Evolutionary conservation across 1,140 invertebrate genomes (phyloP).

Genomic region (Pseudomyrmex flavicornis): DNA sequence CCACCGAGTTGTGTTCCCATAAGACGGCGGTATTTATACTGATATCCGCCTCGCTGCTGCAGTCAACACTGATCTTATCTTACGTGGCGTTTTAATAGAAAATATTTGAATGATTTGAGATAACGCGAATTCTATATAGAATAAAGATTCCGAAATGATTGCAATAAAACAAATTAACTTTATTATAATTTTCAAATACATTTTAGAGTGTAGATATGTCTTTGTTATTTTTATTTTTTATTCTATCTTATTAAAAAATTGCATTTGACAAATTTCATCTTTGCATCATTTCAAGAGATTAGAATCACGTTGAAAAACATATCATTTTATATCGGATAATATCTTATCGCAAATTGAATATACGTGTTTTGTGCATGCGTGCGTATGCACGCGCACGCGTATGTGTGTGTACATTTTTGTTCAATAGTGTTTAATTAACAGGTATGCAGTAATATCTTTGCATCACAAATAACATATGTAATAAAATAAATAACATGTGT

Average conservation of each 20-base stretch:
- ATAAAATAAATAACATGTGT: no score
- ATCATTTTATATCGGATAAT: neutral
- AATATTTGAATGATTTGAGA: constrained; percentile 12
- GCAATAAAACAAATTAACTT: neutral
- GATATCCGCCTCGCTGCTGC: constrained; percentile 1
- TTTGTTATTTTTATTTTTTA: no score
- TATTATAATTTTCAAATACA: no score
- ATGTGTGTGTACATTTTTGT: no score
- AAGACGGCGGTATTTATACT: neutral
- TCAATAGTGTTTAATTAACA: constrained; percentile 48
- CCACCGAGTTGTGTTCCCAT: constrained; percentile 33
- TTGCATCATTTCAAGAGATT: neutral
- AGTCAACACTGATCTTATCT: constrained; percentile 27
- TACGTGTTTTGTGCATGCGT: no score
- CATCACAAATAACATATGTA: no score
- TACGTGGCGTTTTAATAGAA: constrained; percentile 5
- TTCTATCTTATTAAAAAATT: neutral
- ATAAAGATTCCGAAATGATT: neutral
- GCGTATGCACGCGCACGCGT: no score
- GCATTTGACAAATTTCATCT: neutral
- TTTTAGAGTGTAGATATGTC: no score
- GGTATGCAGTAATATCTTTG: constrained; percentile 2
- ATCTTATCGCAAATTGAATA: constrained; percentile 38
- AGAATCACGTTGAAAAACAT: neutral
- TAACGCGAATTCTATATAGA: neutral